Conservation (phyloP, 2,888 invertebrate genomes). For the Noctua janthe region DNA sequence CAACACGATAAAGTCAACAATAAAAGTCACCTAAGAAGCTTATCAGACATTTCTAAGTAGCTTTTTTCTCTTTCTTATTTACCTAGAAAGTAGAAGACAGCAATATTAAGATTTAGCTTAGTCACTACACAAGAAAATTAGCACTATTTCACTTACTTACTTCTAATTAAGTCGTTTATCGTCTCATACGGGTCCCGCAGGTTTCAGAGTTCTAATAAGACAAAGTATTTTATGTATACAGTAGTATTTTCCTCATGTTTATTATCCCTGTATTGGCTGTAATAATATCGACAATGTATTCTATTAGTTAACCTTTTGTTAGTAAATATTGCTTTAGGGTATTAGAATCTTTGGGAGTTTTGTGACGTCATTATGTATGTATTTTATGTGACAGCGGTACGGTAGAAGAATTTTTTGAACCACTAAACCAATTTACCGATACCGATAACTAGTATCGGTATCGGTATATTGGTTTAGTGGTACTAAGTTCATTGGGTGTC, state of each 20-base stretch:
- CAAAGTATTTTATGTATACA: slow-evolving; percentile 19
- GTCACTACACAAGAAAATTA: slow-evolving; percentile 1
- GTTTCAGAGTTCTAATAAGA: not conserved
- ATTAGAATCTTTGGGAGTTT: not conserved
- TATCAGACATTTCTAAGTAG: not conserved
- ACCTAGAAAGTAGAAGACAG: not conserved
- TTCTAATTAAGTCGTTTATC: slow-evolving; percentile 16
- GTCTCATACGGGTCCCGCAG: not conserved
- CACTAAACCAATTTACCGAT: too few species aligned
- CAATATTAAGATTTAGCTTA: not conserved
- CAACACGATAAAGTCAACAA: too few species aligned
- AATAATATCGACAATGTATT: slow-evolving; percentile 25
- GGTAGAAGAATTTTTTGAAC: not conserved
- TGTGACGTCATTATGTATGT: not conserved
- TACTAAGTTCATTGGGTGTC: too few species aligned
- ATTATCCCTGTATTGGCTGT: slow-evolving; percentile 1
- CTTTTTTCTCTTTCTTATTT: not conserved
- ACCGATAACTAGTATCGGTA: too few species aligned
- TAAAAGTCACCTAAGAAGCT: not conserved
- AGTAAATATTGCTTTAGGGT: slow-evolving; percentile 3
- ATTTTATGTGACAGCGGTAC: not conserved
- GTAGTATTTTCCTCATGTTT: slow-evolving; percentile 17
- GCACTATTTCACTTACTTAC: not conserved
- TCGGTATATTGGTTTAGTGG: too few species aligned
- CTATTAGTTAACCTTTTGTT: not conserved